Evolutionary conservation across 2,797 vertebrate species (phyloP), one percentile per base, ranked within the genome.

Genomic region (Octomys mimax): DNA sequence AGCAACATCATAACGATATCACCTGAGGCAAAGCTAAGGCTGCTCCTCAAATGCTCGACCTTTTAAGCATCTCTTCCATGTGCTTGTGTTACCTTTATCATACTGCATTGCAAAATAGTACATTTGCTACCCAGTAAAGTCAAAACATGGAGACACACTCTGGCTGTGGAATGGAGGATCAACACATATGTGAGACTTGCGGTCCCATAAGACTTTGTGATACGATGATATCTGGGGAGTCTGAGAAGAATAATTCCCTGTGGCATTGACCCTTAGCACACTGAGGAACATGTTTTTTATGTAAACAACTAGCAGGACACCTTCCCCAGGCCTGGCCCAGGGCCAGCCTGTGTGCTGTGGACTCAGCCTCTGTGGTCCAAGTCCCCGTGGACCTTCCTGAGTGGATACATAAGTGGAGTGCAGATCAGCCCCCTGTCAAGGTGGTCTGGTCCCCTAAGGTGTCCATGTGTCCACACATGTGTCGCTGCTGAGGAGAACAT

Each of bases 101-200:
- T 11, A 39, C 10, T 21, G 19, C 4, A 39, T 22, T 10, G 9
- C 22, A 39, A 36, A 39, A 1, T 36, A 39, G 5, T 39, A 71
- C 4, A 4, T 71, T 71, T 71, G n/a, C n/a, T 71, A 11, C 8
- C 9, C n/a, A 39, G 8, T 36, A 39, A 22, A 71, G 22, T 22
- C n/a, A 39, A 70, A 71, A 39, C n/a, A 71, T 10, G 9, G 9
- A 39, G n/a, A 39, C 8, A 10, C n/a, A 36, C 22, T 22, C n/a
- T 33, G 19, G 3, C 9, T 3, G 22, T 13, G 2, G 19, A 11
- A 3, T 6, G 68, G 19, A 22, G 22, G n/a, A n/a, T 21, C 3
- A 36, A 10, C 9, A 36, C 16, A 71, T 71, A 39, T 0, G 8
- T 21, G 39, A 36, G 11, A 11, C 68, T 5, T n/a, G 14, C 4